Base-by-base conservation (phyloP, 2,888 invertebrate species). In the Thereva unica region DNA sequence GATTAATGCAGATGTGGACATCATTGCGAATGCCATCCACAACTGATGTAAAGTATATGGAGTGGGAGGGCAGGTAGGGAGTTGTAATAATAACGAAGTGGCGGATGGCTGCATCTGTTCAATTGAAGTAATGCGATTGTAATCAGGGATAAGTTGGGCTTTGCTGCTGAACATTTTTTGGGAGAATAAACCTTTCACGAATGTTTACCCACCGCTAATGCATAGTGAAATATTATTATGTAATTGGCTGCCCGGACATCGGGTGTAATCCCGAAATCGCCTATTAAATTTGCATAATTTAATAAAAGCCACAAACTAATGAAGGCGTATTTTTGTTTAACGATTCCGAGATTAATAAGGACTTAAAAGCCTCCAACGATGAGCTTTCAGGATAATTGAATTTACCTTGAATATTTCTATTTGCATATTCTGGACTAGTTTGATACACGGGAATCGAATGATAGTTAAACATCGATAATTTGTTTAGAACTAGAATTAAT, bases 201-300 rank as follows among this genome's bases (percentile, higher is more conserved):
- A n/a, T 47, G 59, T 47, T 59, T 59, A 47, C 42, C 7, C 37
- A 59, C 23, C 23, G 49, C 12, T 59, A 59, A 59, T 59, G 59
- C 59, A 40, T 59, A 47, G 49, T 56, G 47, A 59, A 59, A 59
- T 49, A 49, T 59, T 59, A 59, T 59, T 47, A 59, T 47, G 45
- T 59, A 59, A 23, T 23, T 23, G 23, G 23, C 23, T 23, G 23
- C 23, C 23, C 1, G 23, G n/a, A 45, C 35, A 7, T 37, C 4
- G 10, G 12, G 37, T 12, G 35, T 47, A 59, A 10, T 37, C 49
- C 23, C 10, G 7, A 23, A 6, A 10, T 8, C 38, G 9, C 45
- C 12, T 38, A 23, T n/a, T 44, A 10, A 45, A 59, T 59, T 59
- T 12, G 38, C 47, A 59, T 47, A 59, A 59, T 47, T 47, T 41